Evolutionary conservation across 2,888 invertebrate genomes (phyloP).

Genomic region (Machimus rusticus): DNA sequence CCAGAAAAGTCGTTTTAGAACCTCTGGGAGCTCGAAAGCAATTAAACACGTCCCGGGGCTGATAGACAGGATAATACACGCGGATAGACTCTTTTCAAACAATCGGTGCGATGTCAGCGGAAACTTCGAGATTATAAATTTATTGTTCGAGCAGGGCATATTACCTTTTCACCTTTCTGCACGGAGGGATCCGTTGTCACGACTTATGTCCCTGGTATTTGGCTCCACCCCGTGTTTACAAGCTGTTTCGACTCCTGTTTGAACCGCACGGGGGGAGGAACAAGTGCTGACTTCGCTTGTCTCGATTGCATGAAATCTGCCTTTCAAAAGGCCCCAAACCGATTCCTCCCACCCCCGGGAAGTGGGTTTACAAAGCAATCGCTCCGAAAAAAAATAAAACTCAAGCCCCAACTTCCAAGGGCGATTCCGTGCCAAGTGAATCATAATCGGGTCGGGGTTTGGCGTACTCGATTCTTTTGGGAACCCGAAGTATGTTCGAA

Average conservation of each 20-base stretch:
- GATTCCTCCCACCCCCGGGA: background rate
- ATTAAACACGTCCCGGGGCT: background rate
- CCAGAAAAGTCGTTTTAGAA: background rate
- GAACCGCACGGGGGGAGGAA: background rate
- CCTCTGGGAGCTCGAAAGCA: background rate
- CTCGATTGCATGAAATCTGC: background rate
- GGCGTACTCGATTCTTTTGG: background rate
- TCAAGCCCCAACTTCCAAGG: background rate
- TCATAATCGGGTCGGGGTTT: background rate
- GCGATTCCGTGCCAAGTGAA: background rate
- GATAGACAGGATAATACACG: background rate
- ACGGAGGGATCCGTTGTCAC: background rate
- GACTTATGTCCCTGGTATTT: background rate
- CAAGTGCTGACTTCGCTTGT: background rate
- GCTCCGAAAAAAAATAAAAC: background rate
- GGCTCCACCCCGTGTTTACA: background rate
- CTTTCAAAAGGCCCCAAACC: background rate
- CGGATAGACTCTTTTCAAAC: background rate
- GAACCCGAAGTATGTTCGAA: background rate
- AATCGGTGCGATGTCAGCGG: background rate
- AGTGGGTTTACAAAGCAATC: background rate
- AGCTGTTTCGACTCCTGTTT: background rate
- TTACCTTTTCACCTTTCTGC: background rate
- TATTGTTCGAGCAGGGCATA: background rate
- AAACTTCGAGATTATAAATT: background rate